Conservation (phyloP, 1,140 invertebrate genomes). For the Heliconius hermathena region DNA sequence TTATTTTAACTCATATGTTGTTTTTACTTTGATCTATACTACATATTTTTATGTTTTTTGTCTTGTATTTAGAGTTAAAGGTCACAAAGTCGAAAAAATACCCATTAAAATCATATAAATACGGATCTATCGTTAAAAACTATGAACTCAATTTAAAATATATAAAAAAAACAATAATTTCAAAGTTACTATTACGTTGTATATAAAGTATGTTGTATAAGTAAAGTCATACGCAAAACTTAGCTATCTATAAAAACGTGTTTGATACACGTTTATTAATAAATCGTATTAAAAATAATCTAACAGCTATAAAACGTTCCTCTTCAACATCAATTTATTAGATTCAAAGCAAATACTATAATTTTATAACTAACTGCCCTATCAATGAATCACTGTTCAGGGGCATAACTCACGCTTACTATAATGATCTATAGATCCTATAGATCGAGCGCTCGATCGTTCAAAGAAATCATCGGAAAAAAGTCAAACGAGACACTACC, state of each 20-base stretch:
- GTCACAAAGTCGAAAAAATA: too few species aligned
- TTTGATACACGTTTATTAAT: background rate
- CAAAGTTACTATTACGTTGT: too few species aligned
- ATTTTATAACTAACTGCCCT: constrained; percentile 53
- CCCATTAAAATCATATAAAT: too few species aligned
- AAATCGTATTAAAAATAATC: constrained; percentile 19
- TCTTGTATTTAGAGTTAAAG: too few species aligned
- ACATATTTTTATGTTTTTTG: too few species aligned
- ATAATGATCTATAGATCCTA: constrained; percentile 65
- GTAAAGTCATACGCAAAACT: background rate
- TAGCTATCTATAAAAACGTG: background rate
- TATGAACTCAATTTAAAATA: too few species aligned
- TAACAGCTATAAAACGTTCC: constrained; percentile 24
- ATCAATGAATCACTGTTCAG: constrained; percentile 61
- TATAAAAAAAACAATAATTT: too few species aligned
- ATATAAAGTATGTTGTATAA: background rate
- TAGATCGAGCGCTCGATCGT: constrained; percentile 49
- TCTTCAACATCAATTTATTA: constrained; percentile 36
- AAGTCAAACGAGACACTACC: constrained; percentile 59
- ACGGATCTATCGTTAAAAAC: too few species aligned
- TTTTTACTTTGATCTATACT: too few species aligned
- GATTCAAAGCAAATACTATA: constrained; percentile 57
- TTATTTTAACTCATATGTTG: too few species aligned
- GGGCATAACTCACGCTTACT: constrained; percentile 64
- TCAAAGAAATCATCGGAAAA: constrained; percentile 73